Conservation (phyloP, 30 jellyfish, hydroid and myxozoan species). For the Aurelia aurita region DNA sequence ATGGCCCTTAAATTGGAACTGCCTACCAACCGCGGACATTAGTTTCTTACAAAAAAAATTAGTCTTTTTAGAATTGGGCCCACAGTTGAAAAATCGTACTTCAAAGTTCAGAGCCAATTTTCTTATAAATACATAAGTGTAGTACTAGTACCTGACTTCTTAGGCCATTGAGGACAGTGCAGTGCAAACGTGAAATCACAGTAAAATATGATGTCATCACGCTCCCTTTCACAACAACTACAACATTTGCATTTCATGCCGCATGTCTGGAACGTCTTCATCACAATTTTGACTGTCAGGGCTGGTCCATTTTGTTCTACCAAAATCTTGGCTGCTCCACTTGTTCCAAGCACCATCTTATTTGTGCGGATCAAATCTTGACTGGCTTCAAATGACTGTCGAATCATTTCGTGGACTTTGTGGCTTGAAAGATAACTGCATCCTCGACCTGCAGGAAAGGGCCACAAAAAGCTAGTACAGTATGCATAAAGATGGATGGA, state of each 20-base stretch:
- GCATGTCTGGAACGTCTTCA: neutral
- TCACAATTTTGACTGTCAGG: conserved; percentile 1
- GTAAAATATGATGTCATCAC: conserved; percentile 11
- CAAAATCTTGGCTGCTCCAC: neutral
- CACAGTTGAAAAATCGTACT: too few species aligned
- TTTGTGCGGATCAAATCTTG: neutral
- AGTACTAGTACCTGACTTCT: conserved; percentile 20
- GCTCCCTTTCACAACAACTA: conserved; percentile 10
- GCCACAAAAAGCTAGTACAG: too few species aligned
- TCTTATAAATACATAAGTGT: too few species aligned
- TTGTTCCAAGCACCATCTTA: neutral
- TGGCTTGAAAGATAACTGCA: conserved; percentile 49
- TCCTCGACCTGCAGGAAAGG: too few species aligned
- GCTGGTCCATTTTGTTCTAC: conserved; percentile 63
- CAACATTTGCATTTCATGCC: conserved; percentile 27
- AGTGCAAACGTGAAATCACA: conserved; percentile 50
- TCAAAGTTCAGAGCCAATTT: too few species aligned
- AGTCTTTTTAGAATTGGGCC: too few species aligned
- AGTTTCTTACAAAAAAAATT: neutral
- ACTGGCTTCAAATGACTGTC: conserved; percentile 1
- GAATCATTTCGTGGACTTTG: neutral
- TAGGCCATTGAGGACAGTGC: conserved; percentile 55
- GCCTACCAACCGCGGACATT: neutral
- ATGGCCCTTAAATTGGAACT: too few species aligned
- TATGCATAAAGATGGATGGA: too few species aligned